A percentile compares a stretch with the other conserved stretches of the same genome.
Conservation (phyloP, 2,113 vertebrate genomes). For the Sturnira hondurensis region DNA sequence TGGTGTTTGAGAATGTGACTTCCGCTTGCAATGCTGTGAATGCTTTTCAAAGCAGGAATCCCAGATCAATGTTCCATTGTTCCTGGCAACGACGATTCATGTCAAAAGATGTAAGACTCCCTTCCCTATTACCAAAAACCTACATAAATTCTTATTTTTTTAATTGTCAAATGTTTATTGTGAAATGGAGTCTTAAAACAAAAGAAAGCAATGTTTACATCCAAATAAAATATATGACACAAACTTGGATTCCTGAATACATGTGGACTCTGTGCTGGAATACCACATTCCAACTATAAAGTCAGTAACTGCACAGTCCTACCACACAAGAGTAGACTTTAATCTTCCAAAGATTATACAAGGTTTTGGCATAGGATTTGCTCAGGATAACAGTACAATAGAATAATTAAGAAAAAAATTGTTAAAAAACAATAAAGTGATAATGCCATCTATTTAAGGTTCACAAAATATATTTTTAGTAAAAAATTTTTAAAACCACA, state of each 20-base stretch:
- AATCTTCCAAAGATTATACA: slow-evolving; percentile 81
- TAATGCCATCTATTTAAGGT: slow-evolving; percentile 77
- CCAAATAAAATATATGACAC: slow-evolving; percentile 82
- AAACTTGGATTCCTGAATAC: slow-evolving; percentile 77
- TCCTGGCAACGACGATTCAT: slow-evolving; percentile 69
- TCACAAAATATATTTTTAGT: slow-evolving; percentile 78
- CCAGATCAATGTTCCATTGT: slow-evolving; percentile 36
- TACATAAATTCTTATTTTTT: not conserved
- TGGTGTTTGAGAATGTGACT: slow-evolving; percentile 44
- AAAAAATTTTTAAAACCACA: slow-evolving; percentile 78
- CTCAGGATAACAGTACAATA: slow-evolving; percentile 71
- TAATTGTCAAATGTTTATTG: slow-evolving; percentile 90
- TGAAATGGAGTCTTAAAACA: slow-evolving; percentile 85
- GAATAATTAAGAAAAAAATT: slow-evolving; percentile 63
- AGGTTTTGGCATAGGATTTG: slow-evolving; percentile 73
- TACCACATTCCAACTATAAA: slow-evolving; percentile 77
- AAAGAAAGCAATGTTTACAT: slow-evolving; percentile 81
- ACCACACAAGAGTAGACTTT: slow-evolving; percentile 73
- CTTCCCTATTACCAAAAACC: not conserved
- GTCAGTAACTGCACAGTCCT: slow-evolving; percentile 72
- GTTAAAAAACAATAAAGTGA: slow-evolving; percentile 68
- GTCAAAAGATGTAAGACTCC: not conserved
- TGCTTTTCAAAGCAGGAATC: not conserved
- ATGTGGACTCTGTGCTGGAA: slow-evolving; percentile 74
- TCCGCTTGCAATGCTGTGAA: slow-evolving; percentile 62